Evolutionary conservation across 2,797 vertebrate genomes (phyloP).

Genomic region (Neosalanx taihuensis): DNA sequence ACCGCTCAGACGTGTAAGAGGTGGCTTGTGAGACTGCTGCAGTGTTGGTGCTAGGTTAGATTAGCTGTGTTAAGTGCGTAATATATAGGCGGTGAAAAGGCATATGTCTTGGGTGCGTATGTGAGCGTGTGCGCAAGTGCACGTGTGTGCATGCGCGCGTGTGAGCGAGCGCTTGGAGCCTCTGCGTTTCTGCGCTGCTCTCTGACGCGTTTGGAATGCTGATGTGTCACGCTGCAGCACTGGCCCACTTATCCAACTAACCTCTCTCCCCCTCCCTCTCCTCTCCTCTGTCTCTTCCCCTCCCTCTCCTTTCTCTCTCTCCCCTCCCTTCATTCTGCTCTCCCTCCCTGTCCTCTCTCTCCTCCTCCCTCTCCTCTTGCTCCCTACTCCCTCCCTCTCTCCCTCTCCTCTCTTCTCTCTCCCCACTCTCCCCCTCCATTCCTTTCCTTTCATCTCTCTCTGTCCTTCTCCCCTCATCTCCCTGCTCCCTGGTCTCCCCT

Average conservation of each 20-base stretch:
- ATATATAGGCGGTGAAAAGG: neutral
- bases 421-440: constrained; percentile 17
- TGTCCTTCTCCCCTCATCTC: neutral
- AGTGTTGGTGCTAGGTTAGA: neutral
- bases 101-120: neutral
- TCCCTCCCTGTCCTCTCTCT: constrained; percentile 12
- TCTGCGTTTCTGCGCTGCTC: constrained; percentile 11
- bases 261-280: constrained; percentile 30
- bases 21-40: too few species aligned
- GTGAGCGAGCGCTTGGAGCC: neutral
- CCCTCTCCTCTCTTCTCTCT: neutral
- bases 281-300: neutral
- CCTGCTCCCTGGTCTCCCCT: neutral
- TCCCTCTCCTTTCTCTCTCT: constrained; percentile 11
- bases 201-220: constrained; percentile 48
- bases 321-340: constrained; percentile 4
- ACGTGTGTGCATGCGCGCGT: neutral
- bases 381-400: neutral
- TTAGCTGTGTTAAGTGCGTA: neutral
- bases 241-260: constrained; percentile 57
- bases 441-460: neutral
- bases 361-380: neutral
- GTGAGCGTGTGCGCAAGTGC: constrained; percentile 1
- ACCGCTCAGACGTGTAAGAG: too few species aligned
- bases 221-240: constrained; percentile 55